phyloP scores from a whole-genome alignment of 2,888 invertebrate genomes.

The Drosophila kanekoi region DNA sequence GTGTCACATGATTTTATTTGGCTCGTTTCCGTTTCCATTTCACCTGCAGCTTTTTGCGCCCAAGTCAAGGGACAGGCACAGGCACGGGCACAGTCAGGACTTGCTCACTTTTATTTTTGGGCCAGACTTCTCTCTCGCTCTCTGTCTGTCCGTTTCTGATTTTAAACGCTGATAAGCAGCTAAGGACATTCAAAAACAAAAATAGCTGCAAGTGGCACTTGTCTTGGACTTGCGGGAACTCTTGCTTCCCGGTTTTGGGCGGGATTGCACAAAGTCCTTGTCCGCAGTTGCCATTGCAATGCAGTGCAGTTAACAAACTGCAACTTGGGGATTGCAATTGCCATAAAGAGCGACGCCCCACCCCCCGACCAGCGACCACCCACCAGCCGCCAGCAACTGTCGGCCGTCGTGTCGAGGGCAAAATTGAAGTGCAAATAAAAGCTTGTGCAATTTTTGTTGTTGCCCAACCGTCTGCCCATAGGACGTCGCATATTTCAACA shows the following conservation, averaged over 20 bases:
- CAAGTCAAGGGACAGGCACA: background rate
- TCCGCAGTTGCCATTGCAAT: slow-evolving; percentile 70
- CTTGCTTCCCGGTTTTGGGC: slow-evolving; percentile 8
- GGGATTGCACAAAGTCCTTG: slow-evolving; percentile 37
- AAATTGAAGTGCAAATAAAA: slow-evolving; percentile 78
- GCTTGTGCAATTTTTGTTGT: slow-evolving; percentile 64
- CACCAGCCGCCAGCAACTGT: no score
- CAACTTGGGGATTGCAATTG: slow-evolving; percentile 79
- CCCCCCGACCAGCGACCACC: background rate
- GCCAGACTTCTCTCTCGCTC: slow-evolving; percentile 52
- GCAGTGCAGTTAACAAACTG: slow-evolving; percentile 79
- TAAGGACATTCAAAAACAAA: slow-evolving; percentile 78
- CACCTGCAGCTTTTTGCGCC: slow-evolving; percentile 68
- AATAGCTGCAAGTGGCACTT: slow-evolving; percentile 76
- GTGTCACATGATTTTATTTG: slow-evolving; percentile 81
- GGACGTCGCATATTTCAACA: slow-evolving; percentile 76
- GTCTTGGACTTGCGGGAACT: slow-evolving; percentile 46
- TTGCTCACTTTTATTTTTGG: slow-evolving; percentile 64
- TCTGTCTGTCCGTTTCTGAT: slow-evolving; percentile 47
- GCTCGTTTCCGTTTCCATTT: slow-evolving; percentile 67
- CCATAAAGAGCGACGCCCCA: slow-evolving; percentile 68
- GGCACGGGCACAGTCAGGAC: slow-evolving; percentile 9
- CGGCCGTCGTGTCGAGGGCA: slow-evolving; percentile 62
- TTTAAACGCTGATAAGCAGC: slow-evolving; percentile 70
- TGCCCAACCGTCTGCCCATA: slow-evolving; percentile 25